A percentile compares a stretch with the other conserved stretches of the same genome.
phyloP scores from a whole-genome alignment of 2,113 vertebrate species.

The Neofelis nebulosa region DNA sequence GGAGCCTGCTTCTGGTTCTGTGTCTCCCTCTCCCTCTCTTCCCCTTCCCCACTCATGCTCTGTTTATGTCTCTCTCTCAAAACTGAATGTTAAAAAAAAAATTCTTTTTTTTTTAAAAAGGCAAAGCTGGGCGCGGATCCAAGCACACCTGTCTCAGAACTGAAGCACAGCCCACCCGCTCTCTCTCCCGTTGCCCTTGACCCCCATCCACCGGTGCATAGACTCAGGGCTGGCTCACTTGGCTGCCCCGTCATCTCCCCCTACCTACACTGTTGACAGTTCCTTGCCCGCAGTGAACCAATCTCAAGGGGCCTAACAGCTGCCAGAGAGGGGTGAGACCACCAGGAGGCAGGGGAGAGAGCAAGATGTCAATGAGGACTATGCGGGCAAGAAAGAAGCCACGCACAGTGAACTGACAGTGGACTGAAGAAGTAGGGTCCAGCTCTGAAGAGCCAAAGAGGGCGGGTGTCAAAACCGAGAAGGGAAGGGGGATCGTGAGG shows the following conservation, averaged over 20 bases:
- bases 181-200: too few species aligned
- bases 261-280: background rate
- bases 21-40: too few species aligned
- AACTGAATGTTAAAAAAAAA: too few species aligned
- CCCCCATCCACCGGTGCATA: too few species aligned
- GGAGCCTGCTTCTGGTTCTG: too few species aligned
- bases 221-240: background rate
- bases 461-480: background rate
- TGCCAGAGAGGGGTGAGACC: background rate
- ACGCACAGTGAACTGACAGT: fast-evolving
- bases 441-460: background rate
- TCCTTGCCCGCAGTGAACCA: background rate
- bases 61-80: too few species aligned
- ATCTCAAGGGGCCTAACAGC: background rate
- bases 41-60: too few species aligned
- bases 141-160: background rate
- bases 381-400: background rate
- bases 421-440: background rate
- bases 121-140: background rate
- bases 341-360: too few species aligned
- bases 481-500: background rate
- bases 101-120: background rate
- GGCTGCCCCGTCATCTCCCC: background rate
- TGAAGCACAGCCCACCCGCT: background rate
- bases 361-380: background rate